Percentiles rank a stretch among this genome's conserved stretches.
Evolutionary conservation across 2,888 invertebrate species (phyloP).

Genomic region (Stramonita haemastoma): DNA sequence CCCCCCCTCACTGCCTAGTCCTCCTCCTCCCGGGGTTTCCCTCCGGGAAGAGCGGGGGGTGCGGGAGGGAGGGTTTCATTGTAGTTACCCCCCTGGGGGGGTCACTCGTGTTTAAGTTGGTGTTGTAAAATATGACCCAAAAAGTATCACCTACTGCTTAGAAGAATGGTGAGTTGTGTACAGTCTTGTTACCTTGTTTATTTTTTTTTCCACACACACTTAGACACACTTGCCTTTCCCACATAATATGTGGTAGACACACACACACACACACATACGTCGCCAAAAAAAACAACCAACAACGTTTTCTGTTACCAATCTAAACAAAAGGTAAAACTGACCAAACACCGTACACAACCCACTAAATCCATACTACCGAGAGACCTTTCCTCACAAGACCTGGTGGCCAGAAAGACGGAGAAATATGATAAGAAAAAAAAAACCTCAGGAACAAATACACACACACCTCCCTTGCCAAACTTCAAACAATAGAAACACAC

Average conservation of each 20-base stretch:
- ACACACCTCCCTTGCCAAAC: too few species aligned
- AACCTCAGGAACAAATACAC: background rate
- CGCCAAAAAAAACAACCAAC: background rate
- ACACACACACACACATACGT: background rate
- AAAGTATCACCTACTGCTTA: background rate
- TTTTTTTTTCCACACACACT: background rate
- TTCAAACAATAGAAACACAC: too few species aligned
- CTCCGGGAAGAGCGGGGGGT: background rate
- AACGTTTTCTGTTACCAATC: too few species aligned
- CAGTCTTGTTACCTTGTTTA: background rate
- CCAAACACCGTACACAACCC: background rate
- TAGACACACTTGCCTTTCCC: background rate
- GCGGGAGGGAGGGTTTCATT: slow-evolving; percentile 30
- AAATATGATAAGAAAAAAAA: background rate
- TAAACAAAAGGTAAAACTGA: background rate
- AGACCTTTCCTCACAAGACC: background rate
- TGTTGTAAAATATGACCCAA: too few species aligned
- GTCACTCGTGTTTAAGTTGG: too few species aligned
- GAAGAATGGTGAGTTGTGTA: background rate
- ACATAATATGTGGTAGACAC: background rate
- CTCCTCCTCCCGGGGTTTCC: background rate
- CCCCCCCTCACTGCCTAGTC: background rate
- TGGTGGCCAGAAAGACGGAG: background rate
- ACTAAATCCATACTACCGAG: background rate
- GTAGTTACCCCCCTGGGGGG: background rate